Conservation (phyloP, 2,888 invertebrate species). For the Cephus nigrinus region DNA sequence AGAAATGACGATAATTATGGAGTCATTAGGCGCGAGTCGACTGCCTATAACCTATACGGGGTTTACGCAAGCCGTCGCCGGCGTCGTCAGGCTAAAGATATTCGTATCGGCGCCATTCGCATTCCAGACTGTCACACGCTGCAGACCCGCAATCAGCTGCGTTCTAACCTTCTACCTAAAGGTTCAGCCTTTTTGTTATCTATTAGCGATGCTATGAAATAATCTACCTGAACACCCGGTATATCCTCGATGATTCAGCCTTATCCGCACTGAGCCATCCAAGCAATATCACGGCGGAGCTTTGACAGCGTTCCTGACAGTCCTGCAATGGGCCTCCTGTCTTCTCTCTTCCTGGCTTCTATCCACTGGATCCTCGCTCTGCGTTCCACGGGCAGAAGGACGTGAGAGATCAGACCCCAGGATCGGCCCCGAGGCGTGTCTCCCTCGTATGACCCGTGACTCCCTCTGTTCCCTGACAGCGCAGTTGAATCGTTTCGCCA, state of each 20-base stretch:
- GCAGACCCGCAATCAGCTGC: not conserved
- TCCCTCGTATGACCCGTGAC: not conserved
- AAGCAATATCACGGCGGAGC: not conserved
- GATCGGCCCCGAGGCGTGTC: not conserved
- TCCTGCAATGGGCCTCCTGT: not conserved
- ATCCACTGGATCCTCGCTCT: not conserved
- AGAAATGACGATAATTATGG: slow-evolving; percentile 33
- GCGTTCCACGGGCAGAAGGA: not conserved
- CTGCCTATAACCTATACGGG: not conserved
- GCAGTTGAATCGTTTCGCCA: too few species aligned
- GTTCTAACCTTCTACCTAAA: not conserved
- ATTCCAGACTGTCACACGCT: not conserved
- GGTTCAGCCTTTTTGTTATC: not conserved
- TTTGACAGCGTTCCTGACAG: not conserved
- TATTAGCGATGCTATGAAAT: not conserved
- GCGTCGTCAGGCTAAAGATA: not conserved
- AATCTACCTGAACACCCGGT: not conserved
- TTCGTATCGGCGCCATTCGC: not conserved
- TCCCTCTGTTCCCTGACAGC: not conserved
- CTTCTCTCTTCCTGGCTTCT: not conserved
- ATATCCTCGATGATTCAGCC: not conserved
- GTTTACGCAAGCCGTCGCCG: not conserved
- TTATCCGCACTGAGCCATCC: not conserved
- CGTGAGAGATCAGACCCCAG: not conserved
- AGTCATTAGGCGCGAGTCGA: slow-evolving; percentile 28